Base-by-base conservation (phyloP, 1,140 invertebrate species). In the Carposina sasakii region DNA sequence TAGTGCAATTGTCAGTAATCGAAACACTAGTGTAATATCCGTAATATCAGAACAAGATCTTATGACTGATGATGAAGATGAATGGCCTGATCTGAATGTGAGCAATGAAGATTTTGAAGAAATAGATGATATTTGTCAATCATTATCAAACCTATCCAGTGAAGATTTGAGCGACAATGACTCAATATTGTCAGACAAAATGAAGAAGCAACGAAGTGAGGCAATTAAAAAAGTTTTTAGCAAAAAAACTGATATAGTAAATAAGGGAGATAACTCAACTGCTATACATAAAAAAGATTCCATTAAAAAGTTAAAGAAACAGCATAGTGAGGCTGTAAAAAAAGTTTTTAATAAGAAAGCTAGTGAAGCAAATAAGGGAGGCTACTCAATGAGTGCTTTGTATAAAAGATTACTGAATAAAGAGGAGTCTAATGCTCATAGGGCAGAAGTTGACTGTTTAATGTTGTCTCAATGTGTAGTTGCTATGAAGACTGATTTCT, bases 381-480 rank as follows among this genome's bases (percentile, higher is more conserved):
- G 67, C 52, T 90, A 82, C 64, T 87, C 79, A 60, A 71, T 91
- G 22, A 26, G 24, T 9, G 77, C 72, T 56, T 52, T 91, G n/a
- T 90, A 86, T 63, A 65, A 85, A 42, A 76, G 85, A 31, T 61
- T 89, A 9, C 78, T 88, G 13, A 74, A 81, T 6, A 73, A 66
- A 26, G 53, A 75, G 13, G 63, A 84, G 4, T 15, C 34, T 1
- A 64, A 79, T 62, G 60, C 74, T 1, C 90, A 91, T 69, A 77
- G 69, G 46, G 89, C 90, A 6, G 90, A 91, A 67, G 70, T 57
- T 17, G 90, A 91, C 71, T 89, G 88, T 15, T 54, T 79, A 8
- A 86, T 82, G 68, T 70, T 91, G 10, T 67, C 89, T 13, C 68
- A 85, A 24, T 88, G 90, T 57, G 86, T 88, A 1, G 70, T 81